phyloP scores from a whole-genome alignment of 2,888 invertebrate genomes.

The Nysson spinosus region DNA sequence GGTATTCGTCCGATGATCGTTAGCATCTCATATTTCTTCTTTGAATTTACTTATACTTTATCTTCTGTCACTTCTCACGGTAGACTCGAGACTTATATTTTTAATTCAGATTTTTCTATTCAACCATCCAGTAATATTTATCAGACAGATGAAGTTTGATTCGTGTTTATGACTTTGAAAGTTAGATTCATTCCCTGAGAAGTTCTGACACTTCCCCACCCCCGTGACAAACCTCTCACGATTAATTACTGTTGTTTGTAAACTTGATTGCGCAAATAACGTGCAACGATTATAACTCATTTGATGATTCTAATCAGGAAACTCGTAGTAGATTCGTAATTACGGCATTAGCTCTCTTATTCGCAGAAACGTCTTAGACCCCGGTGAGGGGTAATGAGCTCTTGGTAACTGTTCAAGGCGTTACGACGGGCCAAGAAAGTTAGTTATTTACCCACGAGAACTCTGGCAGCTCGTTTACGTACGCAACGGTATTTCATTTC shows the following conservation, averaged over 20 bases:
- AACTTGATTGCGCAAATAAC: slow-evolving; percentile 45
- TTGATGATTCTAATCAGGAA: slow-evolving; percentile 44
- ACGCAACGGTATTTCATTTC: slow-evolving; percentile 66
- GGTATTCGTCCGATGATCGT: not conserved
- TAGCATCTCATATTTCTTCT: not conserved
- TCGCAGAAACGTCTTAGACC: slow-evolving; percentile 19
- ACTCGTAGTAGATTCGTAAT: slow-evolving; percentile 46
- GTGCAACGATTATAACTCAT: slow-evolving; percentile 40
- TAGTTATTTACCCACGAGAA: slow-evolving; percentile 62
- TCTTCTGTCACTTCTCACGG: not conserved
- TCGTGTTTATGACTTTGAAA: too few species aligned
- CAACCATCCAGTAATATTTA: too few species aligned
- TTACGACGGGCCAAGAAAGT: slow-evolving; percentile 61
- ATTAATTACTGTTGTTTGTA: slow-evolving; percentile 39
- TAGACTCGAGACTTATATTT: not conserved
- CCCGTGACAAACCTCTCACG: not conserved
- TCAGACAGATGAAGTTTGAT: too few species aligned
- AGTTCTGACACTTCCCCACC: not conserved
- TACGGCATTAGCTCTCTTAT: slow-evolving; percentile 50
- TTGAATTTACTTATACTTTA: not conserved
- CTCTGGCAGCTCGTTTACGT: slow-evolving; percentile 63
- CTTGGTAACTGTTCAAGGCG: slow-evolving; percentile 56
- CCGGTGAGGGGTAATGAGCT: slow-evolving; percentile 51
- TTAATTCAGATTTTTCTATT: too few species aligned
- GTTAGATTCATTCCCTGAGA: not conserved